A percentile compares a stretch with the other conserved stretches of the same genome.
These are phyloP conservation scores for Hemitrygon akajei DNA, from an alignment of 2,797 vertebrate genomes.

Conservation along the genomic window DNA sequence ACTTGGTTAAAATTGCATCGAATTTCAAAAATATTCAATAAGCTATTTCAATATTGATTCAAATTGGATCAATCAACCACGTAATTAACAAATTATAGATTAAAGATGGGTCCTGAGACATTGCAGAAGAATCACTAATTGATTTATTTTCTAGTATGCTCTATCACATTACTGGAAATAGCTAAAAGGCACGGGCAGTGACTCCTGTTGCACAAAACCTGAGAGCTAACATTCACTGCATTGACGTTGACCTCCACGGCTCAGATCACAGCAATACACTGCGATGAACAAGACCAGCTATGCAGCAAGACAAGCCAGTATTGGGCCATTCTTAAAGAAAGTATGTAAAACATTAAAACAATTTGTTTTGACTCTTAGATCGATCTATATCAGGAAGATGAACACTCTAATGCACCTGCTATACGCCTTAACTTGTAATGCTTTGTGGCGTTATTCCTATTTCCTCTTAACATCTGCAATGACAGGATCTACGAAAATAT, in stretches of 20 bases:
- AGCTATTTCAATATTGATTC: not conserved
- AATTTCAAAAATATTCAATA: not conserved
- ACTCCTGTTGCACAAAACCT: not conserved
- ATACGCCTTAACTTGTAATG: not conserved
- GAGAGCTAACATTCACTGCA: not conserved
- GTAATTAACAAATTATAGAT: not conserved
- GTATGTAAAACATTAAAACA: no score
- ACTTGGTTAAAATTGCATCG: not conserved
- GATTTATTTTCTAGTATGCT: not conserved
- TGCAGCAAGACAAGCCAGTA: not conserved
- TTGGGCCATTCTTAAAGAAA: no score
- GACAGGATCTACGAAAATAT: not conserved
- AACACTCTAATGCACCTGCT: not conserved
- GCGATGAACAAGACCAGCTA: not conserved
- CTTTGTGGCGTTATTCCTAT: not conserved
- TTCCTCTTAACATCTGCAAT: not conserved
- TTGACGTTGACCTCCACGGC: not conserved
- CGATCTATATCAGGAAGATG: not conserved
- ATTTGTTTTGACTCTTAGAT: not conserved
- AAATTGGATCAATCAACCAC: not conserved
- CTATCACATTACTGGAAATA: not conserved
- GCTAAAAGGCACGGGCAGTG: not conserved
- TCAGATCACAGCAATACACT: not conserved
- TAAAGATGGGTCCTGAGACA: not conserved
- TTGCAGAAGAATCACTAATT: not conserved